These are phyloP conservation scores for Quadriops clusia DNA, from an alignment of 2,888 invertebrate species.

Conservation along the genomic window DNA sequence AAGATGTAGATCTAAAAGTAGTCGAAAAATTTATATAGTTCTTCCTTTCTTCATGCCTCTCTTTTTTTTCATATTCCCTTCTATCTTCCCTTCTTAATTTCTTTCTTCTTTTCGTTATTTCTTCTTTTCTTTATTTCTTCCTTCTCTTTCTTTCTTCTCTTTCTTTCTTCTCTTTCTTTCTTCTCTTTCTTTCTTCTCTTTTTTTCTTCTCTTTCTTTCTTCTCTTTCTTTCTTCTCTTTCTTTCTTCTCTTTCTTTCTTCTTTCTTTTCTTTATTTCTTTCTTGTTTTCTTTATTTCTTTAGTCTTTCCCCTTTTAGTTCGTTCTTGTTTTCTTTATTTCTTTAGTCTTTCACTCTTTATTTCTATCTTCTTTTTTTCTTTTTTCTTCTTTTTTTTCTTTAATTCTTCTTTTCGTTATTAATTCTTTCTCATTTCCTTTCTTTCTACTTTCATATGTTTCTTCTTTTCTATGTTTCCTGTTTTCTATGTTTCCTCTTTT, in stretches of 20 bases:
- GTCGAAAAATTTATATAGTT: no score
- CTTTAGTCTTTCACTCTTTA: constrained; percentile 1
- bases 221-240: neutral
- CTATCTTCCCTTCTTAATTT: constrained; percentile 1
- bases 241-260: neutral
- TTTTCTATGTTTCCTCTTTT: neutral
- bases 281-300: neutral
- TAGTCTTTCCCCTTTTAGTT: constrained; percentile 4
- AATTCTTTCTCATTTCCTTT: neutral
- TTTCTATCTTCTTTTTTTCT: constrained; percentile 2
- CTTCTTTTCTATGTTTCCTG: neutral
- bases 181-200: constrained; percentile 1
- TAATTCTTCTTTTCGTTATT: constrained; percentile 2
- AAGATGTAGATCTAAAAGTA: no score
- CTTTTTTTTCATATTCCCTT: constrained; percentile 2
- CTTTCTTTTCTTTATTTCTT: neutral
- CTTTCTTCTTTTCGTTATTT: constrained; percentile 1
- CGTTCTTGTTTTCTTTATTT: constrained; percentile 3
- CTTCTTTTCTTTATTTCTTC: neutral
- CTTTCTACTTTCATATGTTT: no score
- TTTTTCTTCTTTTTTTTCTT: constrained; percentile 3
- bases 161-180: neutral
- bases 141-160: neutral
- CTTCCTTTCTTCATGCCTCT: neutral
- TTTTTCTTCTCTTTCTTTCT: neutral